Evolutionary conservation across 2,797 vertebrate genomes (phyloP).

Genomic region (Enteromius radiatus): DNA sequence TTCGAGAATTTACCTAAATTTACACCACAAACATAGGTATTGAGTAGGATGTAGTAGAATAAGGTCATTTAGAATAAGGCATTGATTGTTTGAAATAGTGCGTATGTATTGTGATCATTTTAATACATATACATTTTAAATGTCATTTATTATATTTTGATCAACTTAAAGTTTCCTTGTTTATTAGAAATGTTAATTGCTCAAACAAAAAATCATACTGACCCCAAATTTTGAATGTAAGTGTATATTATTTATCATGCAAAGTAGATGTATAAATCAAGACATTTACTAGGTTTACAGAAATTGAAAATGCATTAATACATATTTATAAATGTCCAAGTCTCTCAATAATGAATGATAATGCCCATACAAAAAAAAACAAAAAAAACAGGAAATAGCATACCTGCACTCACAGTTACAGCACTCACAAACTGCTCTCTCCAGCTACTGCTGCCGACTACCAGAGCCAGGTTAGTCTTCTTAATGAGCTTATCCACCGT

Average conservation of each 20-base stretch:
- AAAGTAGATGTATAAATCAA: neutral
- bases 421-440: slow-evolving; percentile 88
- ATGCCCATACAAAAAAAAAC: neutral
- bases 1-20: neutral
- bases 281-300: neutral
- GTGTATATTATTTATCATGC: neutral
- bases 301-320: neutral
- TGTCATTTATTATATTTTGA: neutral
- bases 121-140: neutral
- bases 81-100: neutral
- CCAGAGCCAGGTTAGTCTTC: slow-evolving; percentile 87
- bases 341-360: neutral
- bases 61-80: too few relatives aligned
- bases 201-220: neutral
- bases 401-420: slow-evolving; percentile 86
- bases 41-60: too few relatives aligned
- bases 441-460: slow-evolving; percentile 89
- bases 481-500: slow-evolving; percentile 88
- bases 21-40: neutral
- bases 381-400: slow-evolving; percentile 51
- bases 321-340: neutral
- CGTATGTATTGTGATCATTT: too few relatives aligned
- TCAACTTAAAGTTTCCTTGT: neutral
- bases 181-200: neutral
- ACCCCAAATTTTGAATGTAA: neutral